These are phyloP conservation scores for Leptobrachium ailaonicum DNA, from an alignment of 2,113 vertebrate genomes.

Conservation along the genomic window DNA sequence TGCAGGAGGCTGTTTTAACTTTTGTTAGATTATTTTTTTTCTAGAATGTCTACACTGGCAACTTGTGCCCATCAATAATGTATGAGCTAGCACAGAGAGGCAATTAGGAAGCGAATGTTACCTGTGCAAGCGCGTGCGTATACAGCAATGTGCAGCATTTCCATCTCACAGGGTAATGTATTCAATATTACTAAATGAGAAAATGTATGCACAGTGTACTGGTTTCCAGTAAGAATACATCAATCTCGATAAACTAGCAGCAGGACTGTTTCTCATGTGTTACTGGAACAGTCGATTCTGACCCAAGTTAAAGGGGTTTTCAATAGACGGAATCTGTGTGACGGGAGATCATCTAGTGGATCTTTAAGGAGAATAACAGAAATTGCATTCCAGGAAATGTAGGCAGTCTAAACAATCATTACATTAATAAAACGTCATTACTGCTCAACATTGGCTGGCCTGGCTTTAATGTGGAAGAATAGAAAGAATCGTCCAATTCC, in stretches of 20 bases:
- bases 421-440: no score
- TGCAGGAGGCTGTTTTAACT: constrained; percentile 11
- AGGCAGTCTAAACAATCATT: no score
- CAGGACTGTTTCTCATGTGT: not conserved
- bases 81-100: constrained; percentile 19
- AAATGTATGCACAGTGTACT: not conserved
- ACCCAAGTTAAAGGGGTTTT: not conserved
- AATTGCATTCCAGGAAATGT: no score
- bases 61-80: constrained; percentile 42
- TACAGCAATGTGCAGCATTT: not conserved
- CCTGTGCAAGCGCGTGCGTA: not conserved
- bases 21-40: constrained; percentile 39
- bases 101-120: constrained; percentile 29
- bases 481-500: no score
- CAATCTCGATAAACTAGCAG: not conserved
- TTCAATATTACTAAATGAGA: not conserved
- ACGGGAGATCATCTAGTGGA: no score
- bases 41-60: constrained; percentile 39
- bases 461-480: no score
- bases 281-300: not conserved
- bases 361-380: no score
- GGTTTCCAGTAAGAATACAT: not conserved
- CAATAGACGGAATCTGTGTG: no score
- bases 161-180: constrained; percentile 5
- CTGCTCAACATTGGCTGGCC: no score